Conservation (phyloP, 1,140 invertebrate genomes). For the Rhyacophila brunnea region DNA sequence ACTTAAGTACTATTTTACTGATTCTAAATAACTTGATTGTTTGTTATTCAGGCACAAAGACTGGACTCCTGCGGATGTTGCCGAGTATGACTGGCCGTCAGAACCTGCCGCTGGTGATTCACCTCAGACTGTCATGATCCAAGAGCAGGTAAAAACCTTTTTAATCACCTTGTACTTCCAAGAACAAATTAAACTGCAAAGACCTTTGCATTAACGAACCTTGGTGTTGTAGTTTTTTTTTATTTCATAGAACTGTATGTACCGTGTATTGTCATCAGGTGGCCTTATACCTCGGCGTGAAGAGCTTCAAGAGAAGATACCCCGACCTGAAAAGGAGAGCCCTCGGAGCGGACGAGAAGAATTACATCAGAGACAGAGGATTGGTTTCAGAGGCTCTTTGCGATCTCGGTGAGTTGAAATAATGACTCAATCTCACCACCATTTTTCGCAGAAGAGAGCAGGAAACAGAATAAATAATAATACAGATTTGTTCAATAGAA, state of each 20-base stretch:
- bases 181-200: too few relatives aligned
- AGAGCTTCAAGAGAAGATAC: conserved; percentile 94
- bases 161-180: not conserved
- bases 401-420: conserved; percentile 73
- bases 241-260: too few relatives aligned
- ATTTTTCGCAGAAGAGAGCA: too few relatives aligned
- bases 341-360: conserved; percentile 86
- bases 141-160: conserved; percentile 58
- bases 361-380: conserved; percentile 80
- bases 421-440: too few relatives aligned
- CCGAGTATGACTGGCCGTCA: conserved; percentile 92
- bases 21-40: too few relatives aligned
- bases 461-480: too few relatives aligned
- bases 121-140: conserved; percentile 78
- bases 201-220: too few relatives aligned
- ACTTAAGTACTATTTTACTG: too few relatives aligned
- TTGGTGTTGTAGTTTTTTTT: too few relatives aligned
- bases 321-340: conserved; percentile 81
- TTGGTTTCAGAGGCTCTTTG: conserved; percentile 89
- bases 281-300: conserved; percentile 87
- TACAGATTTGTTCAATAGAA: too few relatives aligned
- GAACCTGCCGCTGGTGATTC: conserved; percentile 54
- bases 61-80: conserved; percentile 82
- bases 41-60: conserved; percentile 56
- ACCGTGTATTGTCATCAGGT: too few relatives aligned